Base-by-base conservation (phyloP, 2,797 vertebrate genomes). In the Crenichthys baileyi region DNA sequence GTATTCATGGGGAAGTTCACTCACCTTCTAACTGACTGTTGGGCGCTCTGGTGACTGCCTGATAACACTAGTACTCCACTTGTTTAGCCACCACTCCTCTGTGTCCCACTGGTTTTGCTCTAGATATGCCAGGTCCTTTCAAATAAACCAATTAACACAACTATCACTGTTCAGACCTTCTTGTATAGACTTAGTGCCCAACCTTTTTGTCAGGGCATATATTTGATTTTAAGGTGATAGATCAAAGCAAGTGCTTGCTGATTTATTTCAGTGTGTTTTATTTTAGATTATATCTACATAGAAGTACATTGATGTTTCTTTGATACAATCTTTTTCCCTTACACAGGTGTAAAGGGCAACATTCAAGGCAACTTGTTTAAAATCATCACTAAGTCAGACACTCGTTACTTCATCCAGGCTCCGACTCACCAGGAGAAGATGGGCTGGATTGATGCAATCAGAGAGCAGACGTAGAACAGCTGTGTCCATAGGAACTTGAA, bases 361-460 rank as follows among this genome's bases (percentile, higher is more conserved):
- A 95, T 99, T 79, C 97, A 99, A 86, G 98, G 98, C 81, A 99
- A 99, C 88, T 93, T 99, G 81, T 98, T 99, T 89, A 98, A 99
- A 93, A 97, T 99, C 94, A 99, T 99, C 91, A 99, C 98, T 20
- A 97, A 97, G 89, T 94, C 94, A 2, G 96, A 99, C 87, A 94
- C 88, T 50, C 96, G 94, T 86, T 99, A 98, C 92, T 99, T 97
- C 83, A 97, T 99, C 82, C 97, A 99, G 94, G 97, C 98, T 48
- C 97, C 97, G 70, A 97, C 95, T 81, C 94, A 95, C 53, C 92
- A 96, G 88, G 96, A 98, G 87, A 95, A 97, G 93, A 95, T 94
- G 80, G 95, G 97, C 72, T 99, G 98, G 98, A 97, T 99, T 22
- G 95, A 97, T 71, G 97, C 97, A 16, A 97, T 99, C 87, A 97